Base-by-base conservation (phyloP, 2,113 vertebrate genomes). In the Hucho hucho region DNA sequence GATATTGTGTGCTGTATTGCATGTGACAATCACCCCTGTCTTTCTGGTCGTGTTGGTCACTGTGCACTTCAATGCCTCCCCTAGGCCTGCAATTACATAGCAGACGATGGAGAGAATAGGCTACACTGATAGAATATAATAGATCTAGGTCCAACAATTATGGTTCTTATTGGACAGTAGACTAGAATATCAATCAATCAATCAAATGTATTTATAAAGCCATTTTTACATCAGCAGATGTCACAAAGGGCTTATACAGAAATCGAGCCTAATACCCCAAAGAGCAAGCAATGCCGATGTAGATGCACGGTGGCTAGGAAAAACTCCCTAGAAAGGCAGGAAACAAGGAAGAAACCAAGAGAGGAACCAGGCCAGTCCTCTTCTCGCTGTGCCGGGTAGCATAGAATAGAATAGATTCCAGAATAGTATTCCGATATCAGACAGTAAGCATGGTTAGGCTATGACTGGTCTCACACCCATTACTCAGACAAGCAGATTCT, bases 11-110 rank as follows among this genome's bases (percentile, higher is more conserved):
- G 74, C 71, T 64, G 14, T 73, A 14, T 75, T 83, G 84, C 83
- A 89, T 88, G 88, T 81, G 58, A 75, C 72, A 79, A 84, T 65
- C 74, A 84, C 79, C 78, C 59, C 72, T 83, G 81, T 85, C 12
- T 83, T 79, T 71, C 79, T 46, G n/a, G 76, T 79, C 73, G 74
- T 86, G 84, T 78, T 72, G 75, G 58, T 84, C 63, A 24, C 58
- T 49, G 79, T 87, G 72, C 81, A 83, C 49, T 82, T 67, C 76
- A 75, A 59, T 81, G 63, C 82, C 79, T 78, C 72, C 49, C 68
- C 53, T 63, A 64, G 85, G 70, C 80, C 76, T 53, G 70, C 64
- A 61, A 5, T 59, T 58, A 77, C 66, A 73, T 79, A 3, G 24
- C 59, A 24, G 5, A 24, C 24, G 1, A 22, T 37, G 14, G 24